Percentiles rank a stretch among this genome's conserved stretches.
These are phyloP conservation scores for Pyralis farinalis DNA, from an alignment of 2,888 invertebrate genomes.

Conservation along the genomic window DNA sequence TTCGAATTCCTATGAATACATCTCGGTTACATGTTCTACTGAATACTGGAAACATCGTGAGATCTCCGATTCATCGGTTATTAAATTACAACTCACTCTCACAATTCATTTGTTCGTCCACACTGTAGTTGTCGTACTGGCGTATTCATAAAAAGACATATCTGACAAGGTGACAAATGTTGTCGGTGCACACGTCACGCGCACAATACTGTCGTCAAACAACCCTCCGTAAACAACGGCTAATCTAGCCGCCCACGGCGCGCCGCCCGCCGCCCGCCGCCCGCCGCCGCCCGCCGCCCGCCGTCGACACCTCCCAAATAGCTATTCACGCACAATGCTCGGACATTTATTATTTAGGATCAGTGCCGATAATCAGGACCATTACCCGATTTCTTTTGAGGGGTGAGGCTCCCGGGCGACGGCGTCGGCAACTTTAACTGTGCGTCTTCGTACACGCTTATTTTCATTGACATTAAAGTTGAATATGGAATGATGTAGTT, in stretches of 20 bases:
- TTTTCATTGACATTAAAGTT: not conserved
- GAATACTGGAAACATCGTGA: too few relatives aligned
- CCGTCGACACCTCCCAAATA: not conserved
- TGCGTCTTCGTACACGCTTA: not conserved
- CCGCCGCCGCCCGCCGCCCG: conserved; percentile 1
- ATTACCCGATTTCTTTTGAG: conserved; percentile 49
- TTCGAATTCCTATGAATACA: too few relatives aligned
- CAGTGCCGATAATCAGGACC: conserved; percentile 52
- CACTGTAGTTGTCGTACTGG: too few relatives aligned
- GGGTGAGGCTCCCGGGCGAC: conserved; percentile 28
- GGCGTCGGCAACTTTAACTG: not conserved
- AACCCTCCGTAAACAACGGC: not conserved
- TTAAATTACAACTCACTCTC: too few relatives aligned
- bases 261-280: conserved; percentile 1
- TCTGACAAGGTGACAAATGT: too few relatives aligned
- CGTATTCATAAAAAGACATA: too few relatives aligned
- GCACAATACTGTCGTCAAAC: not conserved
- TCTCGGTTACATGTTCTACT: too few relatives aligned
- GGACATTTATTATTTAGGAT: conserved; percentile 62
- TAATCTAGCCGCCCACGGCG: conserved; percentile 2
- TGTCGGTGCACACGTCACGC: not conserved
- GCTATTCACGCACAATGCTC: conserved; percentile 25
- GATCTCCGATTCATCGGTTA: too few relatives aligned
- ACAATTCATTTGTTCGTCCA: too few relatives aligned
- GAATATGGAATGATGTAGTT: not conserved